Percentiles rank a stretch among this genome's conserved stretches.
Evolutionary conservation across 2,888 invertebrate species (phyloP).

Genomic region (Gonocerus acuteangulatus): DNA sequence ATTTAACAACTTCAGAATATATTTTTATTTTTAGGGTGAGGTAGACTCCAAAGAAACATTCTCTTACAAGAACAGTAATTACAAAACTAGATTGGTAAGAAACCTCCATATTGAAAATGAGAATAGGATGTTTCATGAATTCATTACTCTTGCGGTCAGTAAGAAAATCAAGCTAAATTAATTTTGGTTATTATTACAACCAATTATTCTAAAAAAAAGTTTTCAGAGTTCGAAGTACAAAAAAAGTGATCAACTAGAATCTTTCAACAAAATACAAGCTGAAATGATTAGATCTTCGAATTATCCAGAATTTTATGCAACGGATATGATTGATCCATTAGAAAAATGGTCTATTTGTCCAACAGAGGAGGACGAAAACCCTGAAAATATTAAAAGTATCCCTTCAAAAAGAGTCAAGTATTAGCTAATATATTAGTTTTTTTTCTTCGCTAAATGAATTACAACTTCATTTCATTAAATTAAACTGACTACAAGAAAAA

Average conservation of each 20-base stretch:
- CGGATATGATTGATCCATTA: slow-evolving; percentile 6
- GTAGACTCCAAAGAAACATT: not conserved
- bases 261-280: not conserved
- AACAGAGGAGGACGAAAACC: not conserved
- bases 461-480: not conserved
- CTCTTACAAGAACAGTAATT: not conserved
- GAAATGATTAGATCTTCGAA: slow-evolving; percentile 1
- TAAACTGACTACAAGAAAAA: not conserved
- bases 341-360: slow-evolving; percentile 22
- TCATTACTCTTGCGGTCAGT: not conserved
- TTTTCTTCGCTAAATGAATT: not conserved
- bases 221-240: slow-evolving; percentile 9
- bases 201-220: too few relatives aligned
- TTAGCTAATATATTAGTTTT: not conserved
- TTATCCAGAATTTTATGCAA: slow-evolving; percentile 24
- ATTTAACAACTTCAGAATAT: too few relatives aligned
- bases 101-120: slow-evolving; percentile 6
- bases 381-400: slow-evolving; percentile 2
- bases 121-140: slow-evolving; percentile 6
- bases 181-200: too few relatives aligned
- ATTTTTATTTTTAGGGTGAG: slow-evolving; percentile 9
- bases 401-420: slow-evolving; percentile 20
- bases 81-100: not conserved
- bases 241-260: not conserved
- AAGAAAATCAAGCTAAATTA: too few relatives aligned